Conservation (phyloP, 2,888 invertebrate genomes). For the Parnassius mnemosyne region DNA sequence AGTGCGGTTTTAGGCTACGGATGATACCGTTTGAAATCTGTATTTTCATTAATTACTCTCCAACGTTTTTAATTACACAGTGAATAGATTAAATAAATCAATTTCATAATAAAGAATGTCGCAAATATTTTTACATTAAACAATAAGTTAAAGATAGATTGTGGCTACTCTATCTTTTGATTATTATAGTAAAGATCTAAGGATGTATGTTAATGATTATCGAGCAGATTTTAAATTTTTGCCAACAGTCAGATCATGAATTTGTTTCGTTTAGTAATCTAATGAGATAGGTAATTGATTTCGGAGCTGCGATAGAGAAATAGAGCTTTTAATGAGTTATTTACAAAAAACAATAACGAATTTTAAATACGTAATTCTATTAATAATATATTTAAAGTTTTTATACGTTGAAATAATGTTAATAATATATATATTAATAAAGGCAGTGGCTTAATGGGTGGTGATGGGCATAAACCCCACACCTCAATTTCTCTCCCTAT, state of each 20-base stretch:
- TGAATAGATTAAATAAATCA: background rate
- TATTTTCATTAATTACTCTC: constrained; percentile 14
- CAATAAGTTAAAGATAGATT: background rate
- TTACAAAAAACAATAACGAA: too few relatives aligned
- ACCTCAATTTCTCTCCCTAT: too few relatives aligned
- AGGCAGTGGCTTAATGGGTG: too few relatives aligned
- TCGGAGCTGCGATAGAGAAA: too few relatives aligned
- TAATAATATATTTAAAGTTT: too few relatives aligned
- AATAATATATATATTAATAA: too few relatives aligned
- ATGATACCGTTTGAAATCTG: constrained; percentile 3
- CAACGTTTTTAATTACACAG: constrained; percentile 4
- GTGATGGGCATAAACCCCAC: too few relatives aligned
- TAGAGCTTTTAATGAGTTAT: too few relatives aligned
- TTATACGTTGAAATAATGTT: too few relatives aligned
- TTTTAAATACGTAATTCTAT: too few relatives aligned
- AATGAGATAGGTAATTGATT: too few relatives aligned
- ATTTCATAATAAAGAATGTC: too few relatives aligned
- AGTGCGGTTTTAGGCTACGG: background rate
- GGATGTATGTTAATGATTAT: background rate
- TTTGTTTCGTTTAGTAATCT: background rate
- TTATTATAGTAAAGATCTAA: background rate
- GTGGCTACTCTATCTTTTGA: background rate
- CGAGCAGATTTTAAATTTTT: background rate
- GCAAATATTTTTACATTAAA: background rate
- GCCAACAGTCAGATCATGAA: background rate